phyloP scores from a whole-genome alignment of 1,140 invertebrate genomes.

The Antheraea pernyi region DNA sequence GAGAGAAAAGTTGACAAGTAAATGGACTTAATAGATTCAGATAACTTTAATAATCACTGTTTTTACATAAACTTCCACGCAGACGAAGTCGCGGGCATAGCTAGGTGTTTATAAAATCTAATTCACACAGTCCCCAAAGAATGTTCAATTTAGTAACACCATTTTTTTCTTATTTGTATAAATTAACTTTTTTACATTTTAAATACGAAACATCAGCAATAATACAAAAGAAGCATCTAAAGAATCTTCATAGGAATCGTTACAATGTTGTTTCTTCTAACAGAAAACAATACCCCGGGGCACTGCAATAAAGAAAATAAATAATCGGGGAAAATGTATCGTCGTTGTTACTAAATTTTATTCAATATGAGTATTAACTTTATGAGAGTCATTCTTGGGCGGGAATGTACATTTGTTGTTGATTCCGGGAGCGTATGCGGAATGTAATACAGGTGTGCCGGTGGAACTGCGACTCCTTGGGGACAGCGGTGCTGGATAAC shows the following conservation, averaged over 20 bases:
- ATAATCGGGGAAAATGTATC: not conserved
- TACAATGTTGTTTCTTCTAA: not conserved
- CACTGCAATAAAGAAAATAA: not conserved
- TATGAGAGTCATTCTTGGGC: slow-evolving; percentile 35
- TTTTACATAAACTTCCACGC: too few relatives aligned
- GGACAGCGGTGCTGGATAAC: slow-evolving; percentile 38
- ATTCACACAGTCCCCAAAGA: too few relatives aligned
- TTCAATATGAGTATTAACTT: slow-evolving; percentile 33
- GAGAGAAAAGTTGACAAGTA: too few relatives aligned
- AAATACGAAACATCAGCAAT: too few relatives aligned
- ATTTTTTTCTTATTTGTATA: too few relatives aligned
- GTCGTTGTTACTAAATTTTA: slow-evolving; percentile 6
- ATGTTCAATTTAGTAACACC: too few relatives aligned
- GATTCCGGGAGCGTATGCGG: slow-evolving; percentile 48
- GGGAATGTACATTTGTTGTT: slow-evolving; percentile 38
- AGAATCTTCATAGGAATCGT: not conserved
- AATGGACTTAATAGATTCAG: too few relatives aligned
- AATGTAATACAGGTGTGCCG: slow-evolving; percentile 56
- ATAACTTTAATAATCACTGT: too few relatives aligned
- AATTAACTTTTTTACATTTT: too few relatives aligned
- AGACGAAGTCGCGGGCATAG: too few relatives aligned
- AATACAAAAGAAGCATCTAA: not conserved
- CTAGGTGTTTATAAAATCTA: too few relatives aligned
- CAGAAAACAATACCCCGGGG: not conserved
- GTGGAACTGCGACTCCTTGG: slow-evolving; percentile 30